phyloP scores from a whole-genome alignment of 2,888 invertebrate species.

The Eristalis pertinax region DNA sequence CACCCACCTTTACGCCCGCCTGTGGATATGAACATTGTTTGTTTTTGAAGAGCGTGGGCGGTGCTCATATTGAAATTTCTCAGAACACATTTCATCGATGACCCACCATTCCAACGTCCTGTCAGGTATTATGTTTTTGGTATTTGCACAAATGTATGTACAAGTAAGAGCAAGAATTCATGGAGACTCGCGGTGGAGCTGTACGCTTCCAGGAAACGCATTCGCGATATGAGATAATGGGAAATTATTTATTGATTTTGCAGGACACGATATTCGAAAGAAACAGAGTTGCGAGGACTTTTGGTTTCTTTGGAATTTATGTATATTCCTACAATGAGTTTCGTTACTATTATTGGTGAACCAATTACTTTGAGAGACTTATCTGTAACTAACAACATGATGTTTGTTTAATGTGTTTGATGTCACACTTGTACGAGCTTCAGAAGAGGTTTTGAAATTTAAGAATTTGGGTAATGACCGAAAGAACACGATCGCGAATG shows the following conservation, averaged over 20 bases:
- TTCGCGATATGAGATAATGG: not conserved
- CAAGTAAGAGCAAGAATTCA: not conserved
- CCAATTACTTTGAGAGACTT: too few species aligned
- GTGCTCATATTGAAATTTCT: not conserved
- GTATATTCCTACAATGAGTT: too few species aligned
- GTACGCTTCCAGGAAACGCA: not conserved
- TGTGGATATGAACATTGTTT: slow-evolving; percentile 1
- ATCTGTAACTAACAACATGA: too few species aligned
- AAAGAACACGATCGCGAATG: too few species aligned
- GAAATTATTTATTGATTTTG: not conserved
- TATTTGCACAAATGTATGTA: not conserved
- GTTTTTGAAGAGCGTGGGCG: not conserved
- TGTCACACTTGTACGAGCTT: too few species aligned
- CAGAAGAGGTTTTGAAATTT: too few species aligned
- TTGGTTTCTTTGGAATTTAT: too few species aligned
- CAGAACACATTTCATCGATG: not conserved
- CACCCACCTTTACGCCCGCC: not conserved
- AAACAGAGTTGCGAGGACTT: too few species aligned
- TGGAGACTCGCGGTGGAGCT: not conserved
- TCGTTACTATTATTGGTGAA: too few species aligned
- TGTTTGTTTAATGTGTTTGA: too few species aligned
- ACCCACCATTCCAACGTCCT: not conserved
- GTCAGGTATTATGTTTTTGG: not conserved
- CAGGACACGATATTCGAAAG: not conserved
- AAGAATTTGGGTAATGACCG: too few species aligned